Conservation (phyloP, 2,113 vertebrate genomes). For the Gasterosteus nipponicus region DNA sequence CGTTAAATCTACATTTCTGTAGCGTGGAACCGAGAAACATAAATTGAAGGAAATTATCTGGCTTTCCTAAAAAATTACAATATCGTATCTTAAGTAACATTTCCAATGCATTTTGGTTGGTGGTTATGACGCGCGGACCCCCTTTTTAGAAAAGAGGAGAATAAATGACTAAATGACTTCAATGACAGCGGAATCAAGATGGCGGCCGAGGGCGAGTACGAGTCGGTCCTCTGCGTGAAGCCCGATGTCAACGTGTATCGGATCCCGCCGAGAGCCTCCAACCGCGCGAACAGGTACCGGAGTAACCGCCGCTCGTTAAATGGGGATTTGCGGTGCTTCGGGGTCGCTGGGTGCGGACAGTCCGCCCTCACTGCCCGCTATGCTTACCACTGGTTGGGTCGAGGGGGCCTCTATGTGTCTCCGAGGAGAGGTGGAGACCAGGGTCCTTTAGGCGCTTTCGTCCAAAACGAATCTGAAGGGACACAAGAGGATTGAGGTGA, state of each 20-base stretch:
- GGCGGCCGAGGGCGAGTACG: constrained; percentile 91
- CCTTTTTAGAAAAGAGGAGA: constrained; percentile 13
- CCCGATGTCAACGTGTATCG: constrained; percentile 93
- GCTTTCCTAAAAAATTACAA: neutral
- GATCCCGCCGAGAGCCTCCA: constrained; percentile 93
- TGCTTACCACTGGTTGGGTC: too few relatives aligned
- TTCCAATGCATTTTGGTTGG: neutral
- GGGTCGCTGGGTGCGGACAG: too few relatives aligned
- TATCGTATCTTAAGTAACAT: neutral
- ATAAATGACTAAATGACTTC: constrained; percentile 65
- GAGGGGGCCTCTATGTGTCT: too few relatives aligned
- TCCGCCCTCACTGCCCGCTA: too few relatives aligned
- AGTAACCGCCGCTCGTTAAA: accelerated
- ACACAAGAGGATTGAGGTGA: neutral
- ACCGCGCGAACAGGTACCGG: constrained; percentile 91
- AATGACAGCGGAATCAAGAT: constrained; percentile 78
- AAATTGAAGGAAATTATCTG: neutral
- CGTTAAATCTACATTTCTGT: neutral
- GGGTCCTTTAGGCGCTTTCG: neutral
- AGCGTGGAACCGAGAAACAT: accelerated
- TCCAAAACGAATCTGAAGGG: neutral
- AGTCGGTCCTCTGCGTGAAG: constrained; percentile 94
- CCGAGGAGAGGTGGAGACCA: too few relatives aligned
- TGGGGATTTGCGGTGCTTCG: neutral
- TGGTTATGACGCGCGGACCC: too few relatives aligned